Conservation (phyloP, 2,797 vertebrate species). For the Glossophaga mutica region DNA sequence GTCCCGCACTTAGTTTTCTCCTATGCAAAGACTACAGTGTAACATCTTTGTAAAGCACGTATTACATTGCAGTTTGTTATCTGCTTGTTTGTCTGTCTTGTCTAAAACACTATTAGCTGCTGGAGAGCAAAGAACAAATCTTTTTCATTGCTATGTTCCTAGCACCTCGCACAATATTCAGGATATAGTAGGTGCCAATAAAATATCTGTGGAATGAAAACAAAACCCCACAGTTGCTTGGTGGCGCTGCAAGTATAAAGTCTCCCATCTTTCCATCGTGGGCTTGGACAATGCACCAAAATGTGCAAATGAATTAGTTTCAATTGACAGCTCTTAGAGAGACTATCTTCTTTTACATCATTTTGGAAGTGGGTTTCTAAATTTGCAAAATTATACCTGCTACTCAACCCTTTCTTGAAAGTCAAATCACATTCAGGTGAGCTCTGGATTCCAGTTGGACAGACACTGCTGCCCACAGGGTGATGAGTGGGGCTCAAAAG, state of each 20-base stretch:
- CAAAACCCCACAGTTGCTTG: background rate
- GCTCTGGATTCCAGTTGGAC: background rate
- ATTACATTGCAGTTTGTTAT: background rate
- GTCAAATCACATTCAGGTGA: background rate
- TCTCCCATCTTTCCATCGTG: background rate
- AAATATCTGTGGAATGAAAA: background rate
- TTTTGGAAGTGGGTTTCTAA: background rate
- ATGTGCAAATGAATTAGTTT: background rate
- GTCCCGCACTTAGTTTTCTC: background rate
- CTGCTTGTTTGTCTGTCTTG: background rate
- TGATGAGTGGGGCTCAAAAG: background rate
- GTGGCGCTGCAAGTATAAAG: background rate
- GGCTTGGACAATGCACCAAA: background rate
- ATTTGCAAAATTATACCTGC: background rate
- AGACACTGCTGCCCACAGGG: background rate
- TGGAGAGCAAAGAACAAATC: background rate
- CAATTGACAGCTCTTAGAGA: background rate
- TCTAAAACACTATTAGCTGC: background rate
- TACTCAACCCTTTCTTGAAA: background rate
- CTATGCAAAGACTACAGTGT: background rate
- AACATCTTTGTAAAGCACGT: background rate
- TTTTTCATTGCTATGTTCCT: background rate
- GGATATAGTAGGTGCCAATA: background rate
- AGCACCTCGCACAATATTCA: background rate
- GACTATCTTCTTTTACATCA: background rate